Conservation (phyloP, 2,888 invertebrate genomes). For the Adelognathus sp. region DNA sequence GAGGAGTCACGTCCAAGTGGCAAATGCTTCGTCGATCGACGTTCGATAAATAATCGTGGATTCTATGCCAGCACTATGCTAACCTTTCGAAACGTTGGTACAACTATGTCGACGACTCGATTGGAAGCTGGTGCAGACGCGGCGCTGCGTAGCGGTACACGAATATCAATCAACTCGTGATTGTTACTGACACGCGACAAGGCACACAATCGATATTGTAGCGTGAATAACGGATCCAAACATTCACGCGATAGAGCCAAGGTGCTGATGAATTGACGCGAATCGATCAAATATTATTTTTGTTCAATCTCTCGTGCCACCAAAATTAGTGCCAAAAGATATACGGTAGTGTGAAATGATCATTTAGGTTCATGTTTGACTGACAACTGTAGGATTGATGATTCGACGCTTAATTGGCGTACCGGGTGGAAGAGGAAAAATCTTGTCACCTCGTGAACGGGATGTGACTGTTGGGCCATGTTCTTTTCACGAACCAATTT, state of each 20-base stretch:
- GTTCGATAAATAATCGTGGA: slow-evolving; percentile 36
- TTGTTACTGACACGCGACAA: neutral
- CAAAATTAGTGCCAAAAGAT: neutral
- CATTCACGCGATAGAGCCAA: neutral
- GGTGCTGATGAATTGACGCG: neutral
- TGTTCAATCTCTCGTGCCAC: neutral
- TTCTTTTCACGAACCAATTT: slow-evolving; percentile 50
- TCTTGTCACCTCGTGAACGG: neutral
- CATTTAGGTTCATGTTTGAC: slow-evolving; percentile 3
- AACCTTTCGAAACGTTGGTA: slow-evolving; percentile 3
- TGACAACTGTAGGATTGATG: slow-evolving; percentile 46
- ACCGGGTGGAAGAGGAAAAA: slow-evolving; percentile 31
- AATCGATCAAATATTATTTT: neutral
- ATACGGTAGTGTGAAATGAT: slow-evolving; percentile 28
- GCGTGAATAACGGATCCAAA: neutral
- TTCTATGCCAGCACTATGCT: neutral
- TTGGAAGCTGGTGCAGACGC: neutral
- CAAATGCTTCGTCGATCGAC: slow-evolving; percentile 33
- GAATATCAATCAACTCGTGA: slow-evolving; percentile 4
- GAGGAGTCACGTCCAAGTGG: slow-evolving; percentile 32
- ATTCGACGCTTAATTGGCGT: slow-evolving; percentile 43
- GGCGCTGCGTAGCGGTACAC: neutral
- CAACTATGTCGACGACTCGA: neutral
- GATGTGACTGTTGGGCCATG: neutral
- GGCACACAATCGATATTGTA: neutral